Percentiles rank a stretch among this genome's conserved stretches.
phyloP scores from a whole-genome alignment of 2,797 vertebrate species.

The Chelonia mydas region DNA sequence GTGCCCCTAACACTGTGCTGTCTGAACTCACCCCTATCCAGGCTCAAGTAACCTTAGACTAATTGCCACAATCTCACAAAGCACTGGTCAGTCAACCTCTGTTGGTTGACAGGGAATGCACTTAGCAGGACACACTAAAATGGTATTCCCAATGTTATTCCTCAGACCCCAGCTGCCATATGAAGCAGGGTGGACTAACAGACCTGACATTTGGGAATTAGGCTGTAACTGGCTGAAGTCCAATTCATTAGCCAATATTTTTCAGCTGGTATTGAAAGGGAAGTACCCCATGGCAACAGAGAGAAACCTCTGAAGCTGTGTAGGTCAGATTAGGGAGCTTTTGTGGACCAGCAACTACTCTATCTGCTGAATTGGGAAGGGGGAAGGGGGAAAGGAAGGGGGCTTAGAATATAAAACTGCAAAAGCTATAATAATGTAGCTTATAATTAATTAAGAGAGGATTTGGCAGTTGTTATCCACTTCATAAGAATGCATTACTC shows the following conservation, averaged over 20 bases:
- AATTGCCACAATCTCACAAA: not conserved
- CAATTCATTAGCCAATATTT: not conserved
- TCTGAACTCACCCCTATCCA: not conserved
- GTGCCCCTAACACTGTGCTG: fast-evolving
- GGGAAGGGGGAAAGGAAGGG: fast-evolving
- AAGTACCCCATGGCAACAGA: not conserved
- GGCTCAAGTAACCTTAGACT: not conserved
- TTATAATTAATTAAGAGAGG: not conserved
- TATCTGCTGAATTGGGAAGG: fast-evolving
- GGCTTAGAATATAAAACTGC: not conserved
- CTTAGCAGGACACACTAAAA: not conserved
- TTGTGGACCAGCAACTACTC: not conserved
- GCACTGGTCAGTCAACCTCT: not conserved
- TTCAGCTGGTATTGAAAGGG: not conserved
- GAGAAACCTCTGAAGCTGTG: not conserved
- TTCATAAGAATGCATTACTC: not conserved
- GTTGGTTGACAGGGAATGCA: not conserved
- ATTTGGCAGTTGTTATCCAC: not conserved
- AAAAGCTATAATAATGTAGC: not conserved
- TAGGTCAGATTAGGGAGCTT: fast-evolving
- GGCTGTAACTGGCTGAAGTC: not conserved
- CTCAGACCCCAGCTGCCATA: not conserved
- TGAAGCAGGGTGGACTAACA: not conserved
- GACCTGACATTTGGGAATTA: not conserved
- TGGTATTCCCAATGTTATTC: not conserved